A percentile compares a stretch with the other conserved stretches of the same genome.
phyloP scores from a whole-genome alignment of 2,113 vertebrate genomes.

The Xiphias gladius region DNA sequence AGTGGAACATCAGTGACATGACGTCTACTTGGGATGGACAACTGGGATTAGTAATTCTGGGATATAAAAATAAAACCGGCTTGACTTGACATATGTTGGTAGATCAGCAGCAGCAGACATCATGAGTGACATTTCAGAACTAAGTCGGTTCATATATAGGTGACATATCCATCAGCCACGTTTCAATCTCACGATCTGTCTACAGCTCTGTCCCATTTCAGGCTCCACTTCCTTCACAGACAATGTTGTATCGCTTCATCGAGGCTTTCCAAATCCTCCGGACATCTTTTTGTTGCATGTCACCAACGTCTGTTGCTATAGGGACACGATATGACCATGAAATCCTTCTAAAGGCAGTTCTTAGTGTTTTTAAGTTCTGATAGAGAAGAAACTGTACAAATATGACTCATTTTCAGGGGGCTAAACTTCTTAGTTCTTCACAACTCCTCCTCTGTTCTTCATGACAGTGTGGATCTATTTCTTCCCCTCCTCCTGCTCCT shows the following conservation, averaged over 20 bases:
- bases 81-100: neutral
- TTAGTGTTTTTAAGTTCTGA: neutral
- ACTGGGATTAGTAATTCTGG: neutral
- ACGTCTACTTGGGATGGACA: neutral
- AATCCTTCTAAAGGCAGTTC: neutral
- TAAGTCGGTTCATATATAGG: neutral
- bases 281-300: neutral
- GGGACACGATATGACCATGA: slow-evolving; percentile 4
- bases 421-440: slow-evolving; percentile 1
- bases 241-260: neutral
- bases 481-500: slow-evolving; percentile 2
- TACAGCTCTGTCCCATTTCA: neutral
- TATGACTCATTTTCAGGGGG: neutral
- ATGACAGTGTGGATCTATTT: slow-evolving; percentile 2
- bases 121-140: neutral
- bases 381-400: slow-evolving; percentile 3
- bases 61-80: neutral
- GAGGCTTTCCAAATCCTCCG: neutral
- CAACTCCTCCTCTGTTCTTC: slow-evolving; percentile 5
- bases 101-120: neutral
- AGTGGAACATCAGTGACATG: neutral
- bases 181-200: neutral
- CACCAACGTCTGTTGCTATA: neutral
- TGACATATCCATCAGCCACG: neutral
- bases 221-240: neutral